These are phyloP conservation scores for Lethenteron reissneri DNA, from an alignment of 2,113 vertebrate species.

Conservation along the genomic window DNA sequence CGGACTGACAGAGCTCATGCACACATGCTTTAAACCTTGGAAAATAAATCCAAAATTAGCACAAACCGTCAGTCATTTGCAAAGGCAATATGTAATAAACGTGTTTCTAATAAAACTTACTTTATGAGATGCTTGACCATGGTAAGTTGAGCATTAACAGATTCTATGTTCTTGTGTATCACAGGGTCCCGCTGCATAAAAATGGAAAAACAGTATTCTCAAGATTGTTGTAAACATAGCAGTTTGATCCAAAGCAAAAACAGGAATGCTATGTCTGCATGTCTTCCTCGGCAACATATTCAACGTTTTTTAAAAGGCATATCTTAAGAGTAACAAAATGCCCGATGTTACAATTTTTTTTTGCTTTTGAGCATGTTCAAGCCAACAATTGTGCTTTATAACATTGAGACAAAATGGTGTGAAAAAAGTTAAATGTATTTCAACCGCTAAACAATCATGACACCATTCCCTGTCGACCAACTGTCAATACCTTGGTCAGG, in stretches of 20 bases:
- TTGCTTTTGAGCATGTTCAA: no score
- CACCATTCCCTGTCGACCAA: no score
- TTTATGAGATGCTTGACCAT: slow-evolving; percentile 69
- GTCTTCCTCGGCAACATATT: no score
- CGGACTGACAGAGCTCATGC: no score
- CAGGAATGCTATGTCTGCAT: background rate
- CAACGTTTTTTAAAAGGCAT: no score
- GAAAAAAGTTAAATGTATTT: background rate
- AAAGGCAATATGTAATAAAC: slow-evolving; percentile 8
- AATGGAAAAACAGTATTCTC: slow-evolving; percentile 8
- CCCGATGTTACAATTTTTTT: no score
- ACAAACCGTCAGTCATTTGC: background rate
- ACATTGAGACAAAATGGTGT: slow-evolving; percentile 4
- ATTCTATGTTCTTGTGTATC: slow-evolving; percentile 75
- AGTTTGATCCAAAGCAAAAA: background rate
- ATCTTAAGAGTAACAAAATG: no score
- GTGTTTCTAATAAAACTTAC: slow-evolving; percentile 24
- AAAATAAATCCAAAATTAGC: background rate
- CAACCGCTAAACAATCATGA: background rate
- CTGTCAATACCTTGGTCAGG: slow-evolving; percentile 38
- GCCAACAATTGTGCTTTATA: no score
- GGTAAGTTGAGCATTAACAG: slow-evolving; percentile 61
- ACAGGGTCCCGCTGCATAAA: slow-evolving; percentile 36
- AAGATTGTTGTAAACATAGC: background rate
- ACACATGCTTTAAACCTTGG: no score